phyloP scores from a whole-genome alignment of 2,113 vertebrate species.

The Nycticebus coucang region DNA sequence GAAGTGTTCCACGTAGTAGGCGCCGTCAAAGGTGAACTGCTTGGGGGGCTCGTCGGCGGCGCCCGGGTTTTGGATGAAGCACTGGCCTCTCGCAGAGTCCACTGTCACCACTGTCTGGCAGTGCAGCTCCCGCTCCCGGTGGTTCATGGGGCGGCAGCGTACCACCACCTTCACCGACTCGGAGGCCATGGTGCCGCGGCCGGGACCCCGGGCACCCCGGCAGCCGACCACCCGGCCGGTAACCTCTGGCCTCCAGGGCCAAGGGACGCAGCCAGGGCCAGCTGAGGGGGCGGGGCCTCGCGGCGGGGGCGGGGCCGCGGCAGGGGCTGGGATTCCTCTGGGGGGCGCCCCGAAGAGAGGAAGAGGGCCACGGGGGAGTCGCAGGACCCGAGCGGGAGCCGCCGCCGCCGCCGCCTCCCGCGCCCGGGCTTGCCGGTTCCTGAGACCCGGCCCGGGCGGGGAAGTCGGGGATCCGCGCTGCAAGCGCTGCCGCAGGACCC shows the following conservation, averaged over 20 bases:
- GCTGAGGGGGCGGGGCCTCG: not conserved
- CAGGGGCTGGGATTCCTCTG: not conserved
- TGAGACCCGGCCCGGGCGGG: slow-evolving; percentile 33
- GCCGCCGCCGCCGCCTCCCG: slow-evolving; percentile 38
- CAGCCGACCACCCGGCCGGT: fast-evolving
- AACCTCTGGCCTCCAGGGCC: slow-evolving; percentile 82
- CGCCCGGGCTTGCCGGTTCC: slow-evolving; percentile 46
- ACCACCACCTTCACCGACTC: slow-evolving; percentile 92
- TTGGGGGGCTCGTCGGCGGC: slow-evolving; percentile 86
- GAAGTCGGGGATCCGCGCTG: slow-evolving; percentile 41
- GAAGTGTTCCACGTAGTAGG: slow-evolving; percentile 86
- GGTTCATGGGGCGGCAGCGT: slow-evolving; percentile 89
- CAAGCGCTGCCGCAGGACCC: slow-evolving; percentile 41
- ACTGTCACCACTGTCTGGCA: slow-evolving; percentile 85
- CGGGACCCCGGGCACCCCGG: not conserved
- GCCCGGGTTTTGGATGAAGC: slow-evolving; percentile 88
- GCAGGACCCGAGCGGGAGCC: not conserved
- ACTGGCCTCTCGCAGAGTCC: slow-evolving; percentile 86
- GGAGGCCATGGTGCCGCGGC: slow-evolving; percentile 82
- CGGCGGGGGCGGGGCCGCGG: not conserved
- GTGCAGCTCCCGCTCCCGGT: slow-evolving; percentile 85
- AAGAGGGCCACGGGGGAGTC: not conserved
- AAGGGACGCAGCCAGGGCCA: not conserved
- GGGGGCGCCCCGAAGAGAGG: not conserved
- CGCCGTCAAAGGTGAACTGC: slow-evolving; percentile 93